phyloP scores from a whole-genome alignment of 1,140 invertebrate genomes.

The Bombus ignitus region DNA sequence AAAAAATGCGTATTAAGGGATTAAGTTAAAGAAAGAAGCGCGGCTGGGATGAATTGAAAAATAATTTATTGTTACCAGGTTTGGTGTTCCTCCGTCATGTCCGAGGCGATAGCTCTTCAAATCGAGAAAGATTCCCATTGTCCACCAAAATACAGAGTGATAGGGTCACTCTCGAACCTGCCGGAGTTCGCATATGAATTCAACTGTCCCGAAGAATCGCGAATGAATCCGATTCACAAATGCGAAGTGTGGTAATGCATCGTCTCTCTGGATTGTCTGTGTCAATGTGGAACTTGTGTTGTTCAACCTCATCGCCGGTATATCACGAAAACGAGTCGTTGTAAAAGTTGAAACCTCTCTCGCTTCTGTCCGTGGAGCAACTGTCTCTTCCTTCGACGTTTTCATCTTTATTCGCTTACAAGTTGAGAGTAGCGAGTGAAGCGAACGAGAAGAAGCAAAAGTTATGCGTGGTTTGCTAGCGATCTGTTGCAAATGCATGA shows the following conservation, averaged over 20 bases:
- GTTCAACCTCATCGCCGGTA: constrained; percentile 17
- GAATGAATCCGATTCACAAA: constrained; percentile 95
- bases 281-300: neutral
- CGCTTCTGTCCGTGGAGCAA: neutral
- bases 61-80: constrained; percentile 83
- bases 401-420: neutral
- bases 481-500: neutral
- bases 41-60: neutral
- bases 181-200: constrained; percentile 94
- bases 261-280: neutral
- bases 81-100: constrained; percentile 92
- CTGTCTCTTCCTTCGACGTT: neutral
- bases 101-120: constrained; percentile 88
- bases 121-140: constrained; percentile 94
- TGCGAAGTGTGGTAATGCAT: constrained; percentile 94
- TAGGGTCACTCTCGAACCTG: constrained; percentile 95
- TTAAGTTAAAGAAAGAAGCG: neutral
- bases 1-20: neutral
- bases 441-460: neutral
- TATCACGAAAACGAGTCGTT: neutral
- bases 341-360: constrained; percentile 12
- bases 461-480: neutral
- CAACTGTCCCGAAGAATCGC: constrained; percentile 89
- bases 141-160: constrained; percentile 91
- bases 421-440: neutral